Evolutionary conservation across 92 coral and sea anemone genomes (phyloP).

Genomic region (Desmophyllum pertusum): DNA sequence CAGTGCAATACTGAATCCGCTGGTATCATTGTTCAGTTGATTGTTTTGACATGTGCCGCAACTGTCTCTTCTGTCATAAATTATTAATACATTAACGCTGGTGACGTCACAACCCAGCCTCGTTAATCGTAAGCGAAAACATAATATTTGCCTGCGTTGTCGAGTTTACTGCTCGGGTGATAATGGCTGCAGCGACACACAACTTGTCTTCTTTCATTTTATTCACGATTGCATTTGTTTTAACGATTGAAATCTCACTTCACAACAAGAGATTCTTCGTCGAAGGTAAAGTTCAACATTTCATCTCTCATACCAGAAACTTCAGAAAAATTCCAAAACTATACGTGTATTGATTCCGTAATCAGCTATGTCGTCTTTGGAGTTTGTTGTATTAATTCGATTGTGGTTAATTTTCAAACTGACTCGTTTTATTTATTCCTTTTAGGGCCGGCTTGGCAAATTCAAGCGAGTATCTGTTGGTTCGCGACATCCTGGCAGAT

Average conservation of each 20-base stretch:
- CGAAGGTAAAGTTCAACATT: constrained; percentile 8
- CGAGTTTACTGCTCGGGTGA: not conserved
- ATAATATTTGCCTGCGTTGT: not conserved
- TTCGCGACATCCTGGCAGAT: not conserved
- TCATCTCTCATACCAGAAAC: not conserved
- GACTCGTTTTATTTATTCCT: not conserved
- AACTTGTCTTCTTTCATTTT: not conserved
- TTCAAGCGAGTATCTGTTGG: constrained; percentile 4
- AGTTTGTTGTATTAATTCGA: not conserved
- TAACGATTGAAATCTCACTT: not conserved
- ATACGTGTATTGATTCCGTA: not conserved
- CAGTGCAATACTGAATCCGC: too few species aligned
- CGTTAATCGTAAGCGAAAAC: not conserved
- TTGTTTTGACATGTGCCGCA: too few species aligned
- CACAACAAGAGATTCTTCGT: not conserved
- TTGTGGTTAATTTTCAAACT: not conserved
- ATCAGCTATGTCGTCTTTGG: not conserved
- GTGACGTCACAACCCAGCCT: constrained; percentile 22
- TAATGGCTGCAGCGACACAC: not conserved
- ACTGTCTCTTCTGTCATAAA: not conserved
- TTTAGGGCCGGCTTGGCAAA: not conserved
- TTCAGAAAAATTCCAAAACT: not conserved
- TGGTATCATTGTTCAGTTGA: too few species aligned
- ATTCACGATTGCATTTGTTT: constrained; percentile 3
- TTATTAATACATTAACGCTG: not conserved